Percentiles rank a stretch among this genome's conserved stretches.
These are phyloP conservation scores for Dioctria rufipes DNA, from an alignment of 2,888 invertebrate species.

Conservation along the genomic window DNA sequence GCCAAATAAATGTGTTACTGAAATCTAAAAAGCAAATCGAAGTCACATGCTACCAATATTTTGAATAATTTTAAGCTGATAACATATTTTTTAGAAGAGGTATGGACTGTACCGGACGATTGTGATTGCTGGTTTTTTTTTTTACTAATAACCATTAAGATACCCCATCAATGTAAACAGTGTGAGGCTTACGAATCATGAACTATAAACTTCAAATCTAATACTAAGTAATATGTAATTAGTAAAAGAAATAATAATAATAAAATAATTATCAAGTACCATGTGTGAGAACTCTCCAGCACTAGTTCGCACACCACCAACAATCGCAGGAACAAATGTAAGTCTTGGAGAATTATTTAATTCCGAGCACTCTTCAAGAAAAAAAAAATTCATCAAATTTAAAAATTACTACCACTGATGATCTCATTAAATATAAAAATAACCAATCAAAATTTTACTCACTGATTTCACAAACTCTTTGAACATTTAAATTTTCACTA, in stretches of 20 bases:
- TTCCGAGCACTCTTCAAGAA: conserved; percentile 14
- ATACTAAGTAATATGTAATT: not conserved
- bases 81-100: too few relatives aligned
- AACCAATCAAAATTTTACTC: not conserved
- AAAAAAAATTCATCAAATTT: not conserved
- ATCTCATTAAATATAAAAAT: not conserved
- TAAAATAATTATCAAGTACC: not conserved
- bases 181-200: too few relatives aligned
- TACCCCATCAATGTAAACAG: too few relatives aligned
- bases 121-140: too few relatives aligned
- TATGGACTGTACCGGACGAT: too few relatives aligned
- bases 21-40: too few relatives aligned
- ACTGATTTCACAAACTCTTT: conserved; percentile 16
- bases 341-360: not conserved
- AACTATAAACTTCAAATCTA: conserved; percentile 60
- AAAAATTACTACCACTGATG: too few relatives aligned
- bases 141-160: too few relatives aligned
- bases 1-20: too few relatives aligned
- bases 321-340: conserved; percentile 64
- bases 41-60: too few relatives aligned
- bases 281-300: conserved; percentile 43
- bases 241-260: not conserved
- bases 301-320: not conserved
- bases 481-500: not conserved
- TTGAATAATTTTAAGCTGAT: too few relatives aligned